phyloP scores from a whole-genome alignment of 2,888 invertebrate genomes.

The Meteorus colon region DNA sequence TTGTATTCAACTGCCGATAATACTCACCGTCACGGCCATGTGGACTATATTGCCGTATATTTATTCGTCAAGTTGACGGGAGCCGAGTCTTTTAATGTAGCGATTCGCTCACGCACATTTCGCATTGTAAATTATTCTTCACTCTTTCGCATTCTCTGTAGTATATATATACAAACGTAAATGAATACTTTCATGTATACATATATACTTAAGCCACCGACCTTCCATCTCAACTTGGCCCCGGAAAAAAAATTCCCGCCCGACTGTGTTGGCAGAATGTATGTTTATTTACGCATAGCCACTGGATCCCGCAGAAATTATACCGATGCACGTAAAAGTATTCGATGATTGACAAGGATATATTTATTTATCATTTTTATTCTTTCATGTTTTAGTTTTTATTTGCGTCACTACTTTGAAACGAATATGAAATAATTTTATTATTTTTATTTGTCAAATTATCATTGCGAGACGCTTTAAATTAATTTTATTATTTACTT shows the following conservation, averaged over 20 bases:
- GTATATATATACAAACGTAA: neutral
- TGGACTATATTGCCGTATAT: neutral
- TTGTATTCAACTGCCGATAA: constrained; percentile 7
- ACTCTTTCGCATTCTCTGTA: neutral
- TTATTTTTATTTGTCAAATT: neutral
- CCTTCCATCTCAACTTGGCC: neutral
- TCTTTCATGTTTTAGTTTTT: neutral
- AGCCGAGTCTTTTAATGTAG: neutral
- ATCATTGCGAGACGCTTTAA: neutral
- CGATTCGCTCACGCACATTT: neutral
- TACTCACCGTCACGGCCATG: neutral
- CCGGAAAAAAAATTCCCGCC: neutral
- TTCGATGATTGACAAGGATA: constrained; percentile 10
- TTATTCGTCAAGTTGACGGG: neutral
- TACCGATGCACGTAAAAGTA: neutral
- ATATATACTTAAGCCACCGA: neutral
- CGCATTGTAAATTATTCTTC: neutral
- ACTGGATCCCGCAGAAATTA: neutral
- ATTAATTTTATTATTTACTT: neutral
- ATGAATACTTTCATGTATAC: neutral
- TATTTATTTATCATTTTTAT: neutral
- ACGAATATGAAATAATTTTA: neutral
- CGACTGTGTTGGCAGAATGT: neutral
- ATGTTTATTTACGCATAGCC: constrained; percentile 2
- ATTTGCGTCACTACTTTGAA: constrained; percentile 1